Conservation (phyloP, 2,113 vertebrate species). For the Bambusicola thoracicus region DNA sequence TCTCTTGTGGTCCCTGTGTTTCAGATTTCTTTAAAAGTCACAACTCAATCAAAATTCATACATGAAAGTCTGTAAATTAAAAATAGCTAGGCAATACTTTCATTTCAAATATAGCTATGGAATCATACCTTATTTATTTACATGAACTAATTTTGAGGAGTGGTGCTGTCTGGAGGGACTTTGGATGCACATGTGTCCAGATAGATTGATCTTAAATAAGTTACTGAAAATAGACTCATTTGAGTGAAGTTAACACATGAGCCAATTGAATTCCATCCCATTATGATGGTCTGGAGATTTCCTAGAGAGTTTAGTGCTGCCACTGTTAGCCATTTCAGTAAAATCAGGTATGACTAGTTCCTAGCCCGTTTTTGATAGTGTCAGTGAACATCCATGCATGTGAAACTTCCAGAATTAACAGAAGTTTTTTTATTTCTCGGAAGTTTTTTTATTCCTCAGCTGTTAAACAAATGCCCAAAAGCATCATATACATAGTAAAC, state of each 20-base stretch:
- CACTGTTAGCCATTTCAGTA: not conserved
- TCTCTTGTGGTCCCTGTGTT: not conserved
- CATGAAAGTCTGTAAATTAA: not conserved
- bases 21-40: not conserved
- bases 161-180: not conserved
- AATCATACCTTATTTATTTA: not conserved
- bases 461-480: not conserved
- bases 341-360: not conserved
- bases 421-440: too few relatives aligned
- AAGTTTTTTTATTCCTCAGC: not conserved
- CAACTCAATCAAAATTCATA: not conserved
- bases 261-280: not conserved
- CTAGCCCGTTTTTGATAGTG: not conserved
- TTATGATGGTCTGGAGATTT: not conserved
- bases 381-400: not conserved
- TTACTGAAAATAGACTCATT: not conserved
- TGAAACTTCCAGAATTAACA: constrained; percentile 25
- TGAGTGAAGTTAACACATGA: not conserved
- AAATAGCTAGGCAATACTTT: not conserved
- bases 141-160: not conserved
- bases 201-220: not conserved
- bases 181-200: not conserved
- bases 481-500: not conserved
- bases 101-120: not conserved
- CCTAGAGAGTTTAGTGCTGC: not conserved